Evolutionary conservation across 1,140 invertebrate genomes (phyloP), one percentile per base, ranked within the genome.

Genomic region (Drosophila oshimai): DNA sequence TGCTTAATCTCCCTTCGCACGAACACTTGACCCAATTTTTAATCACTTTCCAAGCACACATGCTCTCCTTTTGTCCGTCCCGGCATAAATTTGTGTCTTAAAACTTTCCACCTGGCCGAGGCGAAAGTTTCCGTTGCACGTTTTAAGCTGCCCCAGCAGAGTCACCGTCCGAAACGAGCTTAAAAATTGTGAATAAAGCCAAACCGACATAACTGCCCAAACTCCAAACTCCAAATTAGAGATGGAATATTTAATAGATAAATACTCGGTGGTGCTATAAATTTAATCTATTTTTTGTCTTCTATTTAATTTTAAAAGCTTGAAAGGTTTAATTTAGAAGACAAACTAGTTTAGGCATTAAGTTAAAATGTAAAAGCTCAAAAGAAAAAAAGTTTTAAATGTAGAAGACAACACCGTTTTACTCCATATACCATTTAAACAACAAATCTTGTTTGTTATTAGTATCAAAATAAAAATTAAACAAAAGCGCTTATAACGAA

Each of bases 21-120:
- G 81, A 81, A 87, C 70, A 81, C 81, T 86, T 87, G 81, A 86
- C 81, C 81, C 83, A 87, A 86, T 86, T 86, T 87, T 81, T 86
- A 86, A 86, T 87, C 81, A 86, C 83, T 87, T 77, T 81, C 54
- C 75, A 65, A 60, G 75, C 80, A 78, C 79, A 74, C 79, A 81
- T 78, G 71, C 60, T 72, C 55, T 22, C 58, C 62, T 65, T 26
- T 9, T 15, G 24, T 49, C 67, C 29, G 22, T 46, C 41, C 41
- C 64, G 60, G 64, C 81, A 86, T 86, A 86, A 86, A 87, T 87
- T 81, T 81, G 57, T 87, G 64, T 71, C 76, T 81, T 81, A 87
- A 87, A 86, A 87, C 44, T 86, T 84, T 51, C 54, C 54, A 47
- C 45, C 34, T 62, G 57, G 26, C 69, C 42, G 26, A 58, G 65